These are phyloP conservation scores for Spilarctia lutea DNA, from an alignment of 2,888 invertebrate species.

Conservation along the genomic window DNA sequence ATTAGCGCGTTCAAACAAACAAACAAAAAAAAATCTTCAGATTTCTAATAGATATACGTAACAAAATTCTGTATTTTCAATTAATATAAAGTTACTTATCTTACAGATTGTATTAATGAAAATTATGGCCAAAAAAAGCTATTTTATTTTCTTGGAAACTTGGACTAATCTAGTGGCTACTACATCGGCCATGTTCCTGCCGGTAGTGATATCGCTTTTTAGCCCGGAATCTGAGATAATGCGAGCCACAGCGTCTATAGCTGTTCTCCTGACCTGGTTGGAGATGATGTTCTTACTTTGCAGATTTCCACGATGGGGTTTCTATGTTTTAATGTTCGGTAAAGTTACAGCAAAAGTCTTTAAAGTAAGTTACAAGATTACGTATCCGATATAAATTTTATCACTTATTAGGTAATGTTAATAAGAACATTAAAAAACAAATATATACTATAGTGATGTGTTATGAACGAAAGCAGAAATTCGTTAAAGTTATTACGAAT, in stretches of 20 bases:
- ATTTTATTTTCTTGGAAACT: slow-evolving; percentile 81
- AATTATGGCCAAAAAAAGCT: slow-evolving; percentile 64
- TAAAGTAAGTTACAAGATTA: slow-evolving; percentile 67
- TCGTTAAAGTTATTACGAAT: background rate
- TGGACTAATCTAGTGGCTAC: slow-evolving; percentile 81
- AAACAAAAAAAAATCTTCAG: no score
- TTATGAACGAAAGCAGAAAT: background rate
- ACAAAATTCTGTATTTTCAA: no score
- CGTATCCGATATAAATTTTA: background rate
- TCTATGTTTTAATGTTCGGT: slow-evolving; percentile 86
- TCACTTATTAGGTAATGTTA: no score
- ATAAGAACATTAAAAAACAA: no score
- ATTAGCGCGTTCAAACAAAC: no score
- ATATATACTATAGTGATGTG: no score
- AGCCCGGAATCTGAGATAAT: slow-evolving; percentile 55
- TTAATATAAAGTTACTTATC: background rate
- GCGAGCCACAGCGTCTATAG: slow-evolving; percentile 76
- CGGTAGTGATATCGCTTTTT: slow-evolving; percentile 43
- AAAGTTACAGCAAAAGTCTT: slow-evolving; percentile 84
- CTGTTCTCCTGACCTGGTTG: slow-evolving; percentile 84
- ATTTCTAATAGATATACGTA: no score
- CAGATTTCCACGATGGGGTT: slow-evolving; percentile 84
- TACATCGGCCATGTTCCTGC: slow-evolving; percentile 69
- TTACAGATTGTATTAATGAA: slow-evolving; percentile 80
- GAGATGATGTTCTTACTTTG: slow-evolving; percentile 85